Evolutionary conservation across 2,888 invertebrate species (phyloP).

Genomic region (Automeris io): DNA sequence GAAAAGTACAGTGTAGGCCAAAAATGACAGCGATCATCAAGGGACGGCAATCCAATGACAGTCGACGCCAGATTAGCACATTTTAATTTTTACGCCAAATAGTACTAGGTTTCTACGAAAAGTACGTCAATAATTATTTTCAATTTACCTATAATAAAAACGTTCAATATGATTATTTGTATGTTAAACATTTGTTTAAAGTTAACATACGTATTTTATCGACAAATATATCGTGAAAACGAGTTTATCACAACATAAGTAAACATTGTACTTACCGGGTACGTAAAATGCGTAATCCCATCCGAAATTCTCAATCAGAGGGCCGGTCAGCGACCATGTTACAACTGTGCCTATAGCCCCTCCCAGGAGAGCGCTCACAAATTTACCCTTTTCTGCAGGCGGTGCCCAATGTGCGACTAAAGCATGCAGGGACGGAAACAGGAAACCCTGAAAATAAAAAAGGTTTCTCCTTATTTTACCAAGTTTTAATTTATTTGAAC

Average conservation of each 20-base stretch:
- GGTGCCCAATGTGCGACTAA: conserved; percentile 85
- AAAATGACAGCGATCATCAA: too few species aligned
- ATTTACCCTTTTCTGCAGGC: conserved; percentile 83
- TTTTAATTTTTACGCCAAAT: too few species aligned
- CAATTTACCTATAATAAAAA: too few species aligned
- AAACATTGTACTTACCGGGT: conserved; percentile 50
- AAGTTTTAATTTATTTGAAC: not conserved
- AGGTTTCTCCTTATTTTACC: conserved; percentile 3
- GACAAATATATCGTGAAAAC: not conserved
- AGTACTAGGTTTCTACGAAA: too few species aligned
- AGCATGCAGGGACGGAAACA: conserved; percentile 80
- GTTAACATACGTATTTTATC: not conserved
- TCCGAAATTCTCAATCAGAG: conserved; percentile 78
- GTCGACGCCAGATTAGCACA: too few species aligned
- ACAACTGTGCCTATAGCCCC: conserved; percentile 84
- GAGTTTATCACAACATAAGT: not conserved
- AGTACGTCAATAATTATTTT: too few species aligned
- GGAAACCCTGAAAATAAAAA: conserved; percentile 64
- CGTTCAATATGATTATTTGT: not conserved
- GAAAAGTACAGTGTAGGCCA: too few species aligned
- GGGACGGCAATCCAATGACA: too few species aligned
- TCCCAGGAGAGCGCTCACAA: conserved; percentile 80
- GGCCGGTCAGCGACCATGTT: conserved; percentile 82
- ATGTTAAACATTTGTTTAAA: not conserved
- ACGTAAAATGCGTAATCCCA: conserved; percentile 84